Evolutionary conservation across 2,113 vertebrate genomes (phyloP).

Genomic region (Choloepus hoffmanni): DNA sequence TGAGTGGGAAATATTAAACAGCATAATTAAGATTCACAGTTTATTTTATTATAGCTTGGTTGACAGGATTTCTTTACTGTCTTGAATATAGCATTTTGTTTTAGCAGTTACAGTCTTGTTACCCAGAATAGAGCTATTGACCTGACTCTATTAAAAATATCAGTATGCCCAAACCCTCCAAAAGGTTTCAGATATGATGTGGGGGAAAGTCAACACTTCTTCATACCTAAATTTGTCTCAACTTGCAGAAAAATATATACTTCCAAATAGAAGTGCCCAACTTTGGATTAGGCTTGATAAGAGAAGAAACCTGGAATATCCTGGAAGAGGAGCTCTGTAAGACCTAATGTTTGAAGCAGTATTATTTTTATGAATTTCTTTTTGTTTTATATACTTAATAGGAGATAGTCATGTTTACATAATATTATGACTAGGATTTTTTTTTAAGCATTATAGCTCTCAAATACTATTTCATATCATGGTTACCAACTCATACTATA

Average conservation of each 20-base stretch:
- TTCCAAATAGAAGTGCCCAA: neutral
- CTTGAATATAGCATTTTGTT: conserved; percentile 7
- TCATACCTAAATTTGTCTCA: neutral
- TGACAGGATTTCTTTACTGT: conserved; percentile 23
- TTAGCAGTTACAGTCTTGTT: conserved; percentile 5
- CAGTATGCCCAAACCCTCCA: neutral
- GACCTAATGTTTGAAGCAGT: conserved; percentile 16
- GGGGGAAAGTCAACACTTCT: neutral
- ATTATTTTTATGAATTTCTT: conserved; percentile 28
- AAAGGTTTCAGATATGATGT: neutral
- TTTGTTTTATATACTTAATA: conserved; percentile 8
- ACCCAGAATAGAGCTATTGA: neutral
- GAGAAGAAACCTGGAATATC: neutral
- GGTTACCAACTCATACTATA: neutral
- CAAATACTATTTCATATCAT: neutral
- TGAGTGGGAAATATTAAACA: conserved; percentile 22
- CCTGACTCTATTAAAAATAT: neutral
- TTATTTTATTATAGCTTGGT: conserved; percentile 41
- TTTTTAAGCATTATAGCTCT: neutral
- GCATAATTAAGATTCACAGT: conserved; percentile 1
- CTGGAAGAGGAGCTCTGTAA: conserved; percentile 11
- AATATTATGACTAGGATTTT: neutral
- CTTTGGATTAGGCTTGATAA: neutral
- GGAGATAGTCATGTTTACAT: neutral
- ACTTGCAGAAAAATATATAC: neutral